Evolutionary conservation across 2,888 invertebrate species (phyloP), one percentile per base, ranked within the genome.

Genomic region (Leptinotarsa tumamoca): DNA sequence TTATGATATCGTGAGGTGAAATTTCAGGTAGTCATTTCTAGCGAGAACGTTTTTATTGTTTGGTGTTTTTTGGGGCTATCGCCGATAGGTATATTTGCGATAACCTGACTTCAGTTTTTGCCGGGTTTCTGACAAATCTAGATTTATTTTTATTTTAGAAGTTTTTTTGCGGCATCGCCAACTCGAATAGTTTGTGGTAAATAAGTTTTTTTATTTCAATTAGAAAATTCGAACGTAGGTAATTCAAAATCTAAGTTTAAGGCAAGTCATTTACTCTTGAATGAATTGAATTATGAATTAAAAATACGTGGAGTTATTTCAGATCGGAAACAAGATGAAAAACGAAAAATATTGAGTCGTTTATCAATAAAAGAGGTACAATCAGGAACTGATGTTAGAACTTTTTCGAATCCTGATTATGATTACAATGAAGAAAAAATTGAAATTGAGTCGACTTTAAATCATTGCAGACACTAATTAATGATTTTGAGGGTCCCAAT

Each of bases 241-340:
- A 33, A 33, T 33, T 33, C 43, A 54, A 54, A 54, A 54, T 17
- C 27, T 67, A 43, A 33, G 3, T 33, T 67, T 2, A 67, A 67
- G 2, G 67, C n/a, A 33, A 14, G 13, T n/a, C 49, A 67, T 67
- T 33, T 18, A 18, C 7, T 67, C 0, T 43, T 27, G 7, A n/a
- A 17, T 10, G 43, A 67, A 67, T 10, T 67, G 13, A 67, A 67
- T 49, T 67, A 68, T 23, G 68, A 73, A 58, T 56, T 73, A 10
- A 73, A 27, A 56, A 73, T 68, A 58, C 54, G 72, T 5, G 68
- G 58, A 21, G 72, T 73, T 17, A 49, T 73, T 56, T 68, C 68
- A 33, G 68, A 58, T 23, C 61, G 61, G n/a, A 54, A 10, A 58
- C 43, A 56, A 58, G 72, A 73, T 68, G 68, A 73, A 27, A 73